Base-by-base conservation (phyloP, 2,113 vertebrate species). In the Cygnus atratus region DNA sequence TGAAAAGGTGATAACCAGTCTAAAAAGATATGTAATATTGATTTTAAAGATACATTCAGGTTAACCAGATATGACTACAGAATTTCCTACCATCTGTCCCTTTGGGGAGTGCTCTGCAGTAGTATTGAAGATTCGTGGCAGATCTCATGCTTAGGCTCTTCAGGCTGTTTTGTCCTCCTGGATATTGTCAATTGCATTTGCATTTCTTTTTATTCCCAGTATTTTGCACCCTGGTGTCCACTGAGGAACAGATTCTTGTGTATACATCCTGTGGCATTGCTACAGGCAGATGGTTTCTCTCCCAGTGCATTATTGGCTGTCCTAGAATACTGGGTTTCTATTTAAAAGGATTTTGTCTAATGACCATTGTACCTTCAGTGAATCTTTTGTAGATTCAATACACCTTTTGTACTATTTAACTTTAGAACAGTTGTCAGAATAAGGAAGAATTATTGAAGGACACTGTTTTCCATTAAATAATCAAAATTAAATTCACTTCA, bases 161-260 rank as follows among this genome's bases (percentile, higher is more conserved):
- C 70, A 63, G 88, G 91, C 70, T 90, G 70, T 81, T 96, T 94
- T 91, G 29, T 68, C 59, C 55, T 95, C 92, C 74, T 92, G 79
- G 37, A 90, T 92, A 59, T 65, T 94, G 93, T 90, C 95, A 93
- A 41, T 63, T 93, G 35, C 33, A 91, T 95, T 96, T 95, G 46
- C 55, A 62, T 83, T 95, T 87, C n/a, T 87, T 95, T 95, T 92
- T 59, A 70, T 85, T 88, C 70, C 89, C 48, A 39, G 29, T 61
- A 83, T 88, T 94, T 95, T 88, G 59, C 78, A 88, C 77, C 68
- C 65, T 74, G 41, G 63, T 96, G 88, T 88, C 87, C 85, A 65
- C 39, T 44, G 54, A 97, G 61, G 16, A 93, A 70, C 39, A 78
- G 71, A 94, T 71, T 88, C 78, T 61, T 93, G 25, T 58, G 68